A percentile compares a stretch with the other conserved stretches of the same genome.
Evolutionary conservation across 2,888 invertebrate genomes (phyloP).

Genomic region (Drosophila lutescens): DNA sequence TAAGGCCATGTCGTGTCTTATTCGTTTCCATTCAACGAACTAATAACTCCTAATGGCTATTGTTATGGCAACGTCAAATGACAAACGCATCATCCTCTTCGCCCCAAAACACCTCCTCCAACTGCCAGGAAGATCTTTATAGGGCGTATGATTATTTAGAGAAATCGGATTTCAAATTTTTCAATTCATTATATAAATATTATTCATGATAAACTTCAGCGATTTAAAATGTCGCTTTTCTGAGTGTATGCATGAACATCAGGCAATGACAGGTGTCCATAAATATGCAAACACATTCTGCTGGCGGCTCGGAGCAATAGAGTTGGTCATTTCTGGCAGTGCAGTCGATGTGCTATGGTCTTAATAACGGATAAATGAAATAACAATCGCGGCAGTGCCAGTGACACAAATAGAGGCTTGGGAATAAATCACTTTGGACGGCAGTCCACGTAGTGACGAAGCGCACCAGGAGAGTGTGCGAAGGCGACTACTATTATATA

Average conservation of each 20-base stretch:
- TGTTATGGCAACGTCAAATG: constrained; percentile 35
- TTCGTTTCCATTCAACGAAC: constrained; percentile 43
- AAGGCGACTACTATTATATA: too few species aligned
- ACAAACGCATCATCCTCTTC: constrained; percentile 33
- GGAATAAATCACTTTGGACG: too few species aligned
- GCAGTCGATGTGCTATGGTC: constrained; percentile 46
- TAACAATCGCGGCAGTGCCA: constrained; percentile 43
- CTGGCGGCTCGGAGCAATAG: neutral
- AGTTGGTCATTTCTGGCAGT: constrained; percentile 11
- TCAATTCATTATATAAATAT: too few species aligned
- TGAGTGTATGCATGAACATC: neutral
- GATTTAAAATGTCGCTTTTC: neutral
- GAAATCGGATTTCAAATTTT: too few species aligned
- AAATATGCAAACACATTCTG: constrained; percentile 45
- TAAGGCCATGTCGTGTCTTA: constrained; percentile 22
- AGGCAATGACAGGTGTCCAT: constrained; percentile 36
- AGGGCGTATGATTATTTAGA: neutral
- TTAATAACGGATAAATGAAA: constrained; percentile 17
- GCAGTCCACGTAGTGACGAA: too few species aligned
- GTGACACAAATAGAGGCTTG: constrained; percentile 18
- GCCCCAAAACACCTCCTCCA: neutral
- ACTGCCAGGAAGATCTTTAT: neutral
- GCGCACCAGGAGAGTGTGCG: too few species aligned
- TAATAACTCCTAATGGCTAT: constrained; percentile 59
- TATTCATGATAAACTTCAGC: too few species aligned